Evolutionary conservation across 2,113 vertebrate species (phyloP).

Genomic region (Physeter macrocephalus): DNA sequence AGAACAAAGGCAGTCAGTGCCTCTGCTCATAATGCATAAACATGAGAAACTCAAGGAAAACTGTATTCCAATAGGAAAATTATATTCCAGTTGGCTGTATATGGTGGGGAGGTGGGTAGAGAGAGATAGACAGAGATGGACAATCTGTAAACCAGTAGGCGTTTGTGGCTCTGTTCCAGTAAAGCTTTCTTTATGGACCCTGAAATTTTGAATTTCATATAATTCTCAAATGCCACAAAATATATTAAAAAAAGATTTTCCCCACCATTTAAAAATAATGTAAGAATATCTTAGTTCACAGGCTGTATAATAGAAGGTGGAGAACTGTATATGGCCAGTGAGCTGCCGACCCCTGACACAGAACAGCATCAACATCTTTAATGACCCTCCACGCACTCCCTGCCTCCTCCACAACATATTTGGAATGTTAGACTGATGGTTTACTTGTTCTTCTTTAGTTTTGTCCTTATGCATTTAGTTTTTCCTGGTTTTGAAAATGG

Average conservation of each 20-base stretch:
- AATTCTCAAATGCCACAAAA: background rate
- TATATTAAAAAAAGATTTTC: background rate
- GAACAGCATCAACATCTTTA: background rate
- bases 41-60: background rate
- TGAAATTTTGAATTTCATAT: background rate
- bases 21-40: background rate
- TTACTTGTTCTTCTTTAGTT: background rate
- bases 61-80: background rate
- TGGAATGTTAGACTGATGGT: background rate
- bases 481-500: background rate
- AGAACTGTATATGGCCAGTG: background rate
- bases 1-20: background rate
- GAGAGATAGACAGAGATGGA: background rate
- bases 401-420: background rate
- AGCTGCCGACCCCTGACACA: background rate
- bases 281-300: background rate
- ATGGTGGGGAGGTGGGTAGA: too few relatives aligned
- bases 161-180: background rate
- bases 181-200: background rate
- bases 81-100: background rate
- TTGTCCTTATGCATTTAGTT: background rate
- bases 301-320: background rate
- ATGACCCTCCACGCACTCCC: background rate
- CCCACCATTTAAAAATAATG: background rate
- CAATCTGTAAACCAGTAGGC: background rate